Evolutionary conservation across 2,888 invertebrate genomes (phyloP).

Genomic region (Tachina lurida): DNA sequence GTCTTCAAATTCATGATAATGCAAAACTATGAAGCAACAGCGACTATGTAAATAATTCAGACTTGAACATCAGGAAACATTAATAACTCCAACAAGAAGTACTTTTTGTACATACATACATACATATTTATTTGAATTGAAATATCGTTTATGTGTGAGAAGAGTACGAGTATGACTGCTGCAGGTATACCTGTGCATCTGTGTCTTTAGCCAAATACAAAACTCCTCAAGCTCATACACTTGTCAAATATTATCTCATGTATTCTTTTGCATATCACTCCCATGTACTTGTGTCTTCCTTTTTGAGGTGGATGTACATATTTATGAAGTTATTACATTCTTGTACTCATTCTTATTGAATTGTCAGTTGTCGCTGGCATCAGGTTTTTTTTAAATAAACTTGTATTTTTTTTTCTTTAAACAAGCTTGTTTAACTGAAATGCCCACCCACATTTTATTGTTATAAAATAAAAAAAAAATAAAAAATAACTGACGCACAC

Average conservation of each 20-base stretch:
- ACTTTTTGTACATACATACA: slow-evolving; percentile 8
- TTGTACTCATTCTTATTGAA: slow-evolving; percentile 39
- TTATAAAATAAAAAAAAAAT: slow-evolving; percentile 31
- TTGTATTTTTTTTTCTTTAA: slow-evolving; percentile 41
- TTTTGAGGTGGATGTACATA: slow-evolving; percentile 35
- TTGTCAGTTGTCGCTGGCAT: slow-evolving; percentile 44
- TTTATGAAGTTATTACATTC: slow-evolving; percentile 56
- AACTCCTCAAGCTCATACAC: slow-evolving; percentile 1
- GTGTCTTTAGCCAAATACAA: slow-evolving; percentile 1
- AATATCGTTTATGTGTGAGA: slow-evolving; percentile 13
- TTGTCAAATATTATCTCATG: slow-evolving; percentile 34
- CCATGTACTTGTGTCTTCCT: slow-evolving; percentile 23
- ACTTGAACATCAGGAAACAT: slow-evolving; percentile 64
- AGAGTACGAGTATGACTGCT: slow-evolving; percentile 1
- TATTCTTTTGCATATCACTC: slow-evolving; percentile 6
- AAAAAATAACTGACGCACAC: too few species aligned
- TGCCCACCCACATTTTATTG: slow-evolving; percentile 69
- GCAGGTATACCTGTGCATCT: slow-evolving; percentile 17
- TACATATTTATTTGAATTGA: slow-evolving; percentile 17
- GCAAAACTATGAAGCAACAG: slow-evolving; percentile 33
- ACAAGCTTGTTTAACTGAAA: slow-evolving; percentile 57
- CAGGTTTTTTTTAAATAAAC: slow-evolving; percentile 20
- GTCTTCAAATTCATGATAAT: slow-evolving; percentile 18
- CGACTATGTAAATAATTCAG: slow-evolving; percentile 34
- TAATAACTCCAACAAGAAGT: slow-evolving; percentile 65